phyloP scores from a whole-genome alignment of 2,797 vertebrate genomes.

The Amphiprion clarkii region DNA sequence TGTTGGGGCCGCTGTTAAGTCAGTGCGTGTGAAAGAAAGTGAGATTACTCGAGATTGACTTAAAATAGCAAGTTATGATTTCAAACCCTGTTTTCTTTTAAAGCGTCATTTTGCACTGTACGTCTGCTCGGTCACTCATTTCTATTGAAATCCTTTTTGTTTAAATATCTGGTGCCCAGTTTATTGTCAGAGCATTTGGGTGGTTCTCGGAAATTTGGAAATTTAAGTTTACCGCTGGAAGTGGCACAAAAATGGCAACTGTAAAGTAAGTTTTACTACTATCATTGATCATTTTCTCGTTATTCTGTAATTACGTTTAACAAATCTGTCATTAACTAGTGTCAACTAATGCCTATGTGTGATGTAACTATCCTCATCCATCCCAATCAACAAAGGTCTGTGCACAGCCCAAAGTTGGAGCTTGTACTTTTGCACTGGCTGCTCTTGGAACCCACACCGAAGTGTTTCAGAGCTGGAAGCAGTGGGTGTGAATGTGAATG shows the following conservation, averaged over 20 bases:
- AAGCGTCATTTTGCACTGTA: conserved; percentile 8
- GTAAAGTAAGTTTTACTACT: too few species aligned
- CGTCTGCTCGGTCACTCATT: background rate
- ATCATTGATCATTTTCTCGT: too few species aligned
- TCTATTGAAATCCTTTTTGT: background rate
- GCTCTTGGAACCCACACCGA: background rate
- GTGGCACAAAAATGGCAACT: too few species aligned
- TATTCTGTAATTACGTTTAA: too few species aligned
- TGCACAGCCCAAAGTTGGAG: too few species aligned
- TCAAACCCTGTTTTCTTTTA: conserved; percentile 1
- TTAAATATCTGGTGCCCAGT: background rate
- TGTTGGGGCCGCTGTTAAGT: conserved; percentile 23
- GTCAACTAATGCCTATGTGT: too few species aligned
- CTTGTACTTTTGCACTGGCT: background rate
- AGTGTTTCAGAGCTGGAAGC: background rate
- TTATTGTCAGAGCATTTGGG: background rate
- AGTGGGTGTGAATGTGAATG: background rate
- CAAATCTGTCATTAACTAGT: too few species aligned
- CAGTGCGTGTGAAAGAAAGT: conserved; percentile 18
- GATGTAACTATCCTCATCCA: too few species aligned
- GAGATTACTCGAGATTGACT: conserved; percentile 28
- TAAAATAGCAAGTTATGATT: background rate
- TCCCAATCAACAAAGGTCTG: too few species aligned
- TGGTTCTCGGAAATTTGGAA: background rate
- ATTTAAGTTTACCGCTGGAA: too few species aligned